Percentiles rank a stretch among this genome's conserved stretches.
These are phyloP conservation scores for Caenorhabditis sinica DNA, from an alignment of 2,888 invertebrate species.

Conservation along the genomic window DNA sequence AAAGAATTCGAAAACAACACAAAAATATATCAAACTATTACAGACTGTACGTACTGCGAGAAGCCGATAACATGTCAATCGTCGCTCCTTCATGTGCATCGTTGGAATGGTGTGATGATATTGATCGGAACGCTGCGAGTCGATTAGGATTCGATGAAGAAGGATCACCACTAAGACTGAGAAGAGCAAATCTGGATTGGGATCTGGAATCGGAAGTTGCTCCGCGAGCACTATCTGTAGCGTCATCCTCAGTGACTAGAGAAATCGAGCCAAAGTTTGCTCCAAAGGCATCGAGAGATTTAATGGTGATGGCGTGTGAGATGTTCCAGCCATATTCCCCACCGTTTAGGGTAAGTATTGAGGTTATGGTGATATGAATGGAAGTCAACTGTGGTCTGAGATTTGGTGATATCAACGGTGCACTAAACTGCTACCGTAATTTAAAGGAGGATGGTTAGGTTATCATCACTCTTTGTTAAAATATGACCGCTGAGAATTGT, in stretches of 20 bases:
- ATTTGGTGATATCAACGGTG: no score
- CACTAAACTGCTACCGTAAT: no score
- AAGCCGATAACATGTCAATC: slow-evolving; percentile 62
- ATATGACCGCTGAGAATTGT: no score
- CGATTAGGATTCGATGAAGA: slow-evolving; percentile 50
- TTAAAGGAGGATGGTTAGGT: no score
- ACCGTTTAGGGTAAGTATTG: slow-evolving; percentile 67
- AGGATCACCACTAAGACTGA: slow-evolving; percentile 29
- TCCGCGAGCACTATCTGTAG: slow-evolving; percentile 21
- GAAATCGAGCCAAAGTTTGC: slow-evolving; percentile 54
- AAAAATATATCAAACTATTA: background rate
- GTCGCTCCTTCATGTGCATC: slow-evolving; percentile 72
- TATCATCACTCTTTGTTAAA: no score
- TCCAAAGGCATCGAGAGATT: slow-evolving; percentile 69
- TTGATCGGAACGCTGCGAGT: slow-evolving; percentile 33
- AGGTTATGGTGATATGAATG: background rate
- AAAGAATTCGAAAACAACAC: background rate
- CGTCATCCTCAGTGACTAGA: slow-evolving; percentile 35
- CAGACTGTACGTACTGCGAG: slow-evolving; percentile 56
- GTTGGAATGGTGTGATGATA: slow-evolving; percentile 78
- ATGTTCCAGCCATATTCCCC: slow-evolving; percentile 72
- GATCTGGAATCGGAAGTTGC: slow-evolving; percentile 51
- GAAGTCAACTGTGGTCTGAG: no score
- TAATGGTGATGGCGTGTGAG: slow-evolving; percentile 76
- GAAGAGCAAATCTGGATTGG: slow-evolving; percentile 62